Evolutionary conservation across 2,888 invertebrate species (phyloP), one percentile per base, ranked within the genome.

Genomic region (Drosophila neotestacea): DNA sequence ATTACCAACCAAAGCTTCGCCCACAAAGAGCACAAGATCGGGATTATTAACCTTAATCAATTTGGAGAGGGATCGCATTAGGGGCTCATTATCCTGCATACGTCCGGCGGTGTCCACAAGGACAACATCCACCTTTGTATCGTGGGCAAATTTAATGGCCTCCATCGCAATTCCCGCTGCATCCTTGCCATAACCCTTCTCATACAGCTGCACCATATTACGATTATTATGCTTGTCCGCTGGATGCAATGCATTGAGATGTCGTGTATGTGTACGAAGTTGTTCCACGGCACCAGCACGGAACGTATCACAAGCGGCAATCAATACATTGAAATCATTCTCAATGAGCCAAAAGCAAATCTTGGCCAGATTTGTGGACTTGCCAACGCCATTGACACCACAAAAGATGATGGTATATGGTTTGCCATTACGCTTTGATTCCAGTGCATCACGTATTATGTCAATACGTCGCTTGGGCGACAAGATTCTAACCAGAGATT

Each of bases 11-110:
- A 99, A 93, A 0, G 99, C 99, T 92, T 99, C 99, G 0, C 99
- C 99, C 9, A 99, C 99, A 93, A 99, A 99, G n/a, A 99, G 94
- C 2, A 99, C 99, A 91, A 98, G 94, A 93, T 99, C 99, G 0
- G 99, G 99, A 90, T 98, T 96, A 93, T 99, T 99, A 46, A 99
- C 97, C 93, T 96, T 97, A 90, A 99, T 99, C 77, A 99, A 94
- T 94, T 99, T 99, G 5, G 99, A 97, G 55, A 99, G 94, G 0
- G 99, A 98, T 73, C 98, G 94, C 99, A 99, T 99, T 42, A 99
- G 94, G 0, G 99, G 99, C 91, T 99, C 99, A 92, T 99, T 99
- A 93, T 99, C 99, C 93, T 99, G 99, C 99, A 99, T 99, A 69
- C 99, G 95, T n/a, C 99, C 99, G 39, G 99, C 99, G 0, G 99